These are phyloP conservation scores for Cyaniris semiargus DNA, from an alignment of 2,888 invertebrate species.

Conservation along the genomic window DNA sequence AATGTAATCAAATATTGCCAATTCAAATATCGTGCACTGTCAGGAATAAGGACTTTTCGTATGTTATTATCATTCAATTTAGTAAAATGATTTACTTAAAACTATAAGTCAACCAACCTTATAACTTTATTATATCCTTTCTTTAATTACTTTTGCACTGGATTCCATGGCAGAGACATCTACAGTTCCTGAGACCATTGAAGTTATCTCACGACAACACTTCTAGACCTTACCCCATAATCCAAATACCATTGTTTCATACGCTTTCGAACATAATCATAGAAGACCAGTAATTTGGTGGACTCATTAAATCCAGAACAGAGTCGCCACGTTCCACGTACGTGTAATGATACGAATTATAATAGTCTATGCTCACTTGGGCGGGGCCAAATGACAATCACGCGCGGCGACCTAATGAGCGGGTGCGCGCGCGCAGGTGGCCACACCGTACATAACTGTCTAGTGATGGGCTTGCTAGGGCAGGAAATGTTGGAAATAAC, in stretches of 20 bases:
- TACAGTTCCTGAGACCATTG: not conserved
- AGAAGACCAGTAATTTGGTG: constrained; percentile 17
- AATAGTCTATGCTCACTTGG: constrained; percentile 66
- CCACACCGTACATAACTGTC: constrained; percentile 33
- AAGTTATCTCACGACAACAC: not conserved
- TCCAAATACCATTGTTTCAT: not conserved
- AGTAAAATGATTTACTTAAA: not conserved
- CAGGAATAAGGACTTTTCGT: not conserved
- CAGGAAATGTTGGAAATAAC: constrained; percentile 23
- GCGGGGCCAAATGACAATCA: constrained; percentile 78
- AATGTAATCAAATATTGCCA: not conserved
- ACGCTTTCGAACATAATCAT: constrained; percentile 25
- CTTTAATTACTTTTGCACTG: too few relatives aligned
- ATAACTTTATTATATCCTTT: not conserved
- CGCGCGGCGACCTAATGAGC: constrained; percentile 72
- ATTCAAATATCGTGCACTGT: not conserved
- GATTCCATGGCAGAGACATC: too few relatives aligned
- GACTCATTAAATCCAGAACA: constrained; percentile 30
- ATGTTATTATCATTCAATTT: not conserved
- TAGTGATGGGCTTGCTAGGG: constrained; percentile 12
- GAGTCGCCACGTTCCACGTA: constrained; percentile 41
- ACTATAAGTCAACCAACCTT: not conserved
- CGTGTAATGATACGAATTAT: constrained; percentile 73
- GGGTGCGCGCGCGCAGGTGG: constrained; percentile 71
- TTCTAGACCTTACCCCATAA: not conserved